Conservation (phyloP, 2,888 invertebrate genomes). For the Sesia bembeciformis region DNA sequence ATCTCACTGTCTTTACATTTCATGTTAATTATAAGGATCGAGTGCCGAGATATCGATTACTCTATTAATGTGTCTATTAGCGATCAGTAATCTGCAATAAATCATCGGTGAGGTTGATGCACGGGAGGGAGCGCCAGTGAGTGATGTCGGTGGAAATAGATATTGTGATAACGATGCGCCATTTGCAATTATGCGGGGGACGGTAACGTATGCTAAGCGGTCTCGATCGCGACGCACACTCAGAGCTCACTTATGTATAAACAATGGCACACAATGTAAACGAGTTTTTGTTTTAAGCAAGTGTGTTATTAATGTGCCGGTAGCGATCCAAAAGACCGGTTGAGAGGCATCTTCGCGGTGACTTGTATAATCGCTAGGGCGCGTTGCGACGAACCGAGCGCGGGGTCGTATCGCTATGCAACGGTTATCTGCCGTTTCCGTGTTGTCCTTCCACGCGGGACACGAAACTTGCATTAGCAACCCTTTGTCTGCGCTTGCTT, state of each 20-base stretch:
- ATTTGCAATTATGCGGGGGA: slow-evolving; percentile 17
- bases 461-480: slow-evolving; percentile 35
- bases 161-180: slow-evolving; percentile 37
- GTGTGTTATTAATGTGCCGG: slow-evolving; percentile 7
- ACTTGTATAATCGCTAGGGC: background rate
- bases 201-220: slow-evolving; percentile 17
- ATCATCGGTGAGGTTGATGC: slow-evolving; percentile 35
- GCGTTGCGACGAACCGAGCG: slow-evolving; percentile 16
- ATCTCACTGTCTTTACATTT: slow-evolving; percentile 8
- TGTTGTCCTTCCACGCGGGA: slow-evolving; percentile 22
- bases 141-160: slow-evolving; percentile 46
- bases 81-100: slow-evolving; percentile 37
- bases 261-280: slow-evolving; percentile 15
- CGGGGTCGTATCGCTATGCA: slow-evolving; percentile 10
- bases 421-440: slow-evolving; percentile 28
- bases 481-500: slow-evolving; percentile 22
- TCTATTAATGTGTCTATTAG: slow-evolving; percentile 32
- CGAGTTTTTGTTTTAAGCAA: background rate
- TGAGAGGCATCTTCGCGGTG: background rate
- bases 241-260: slow-evolving; percentile 24
- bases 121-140: slow-evolving; percentile 19
- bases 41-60: slow-evolving; percentile 23
- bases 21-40: slow-evolving; percentile 18
- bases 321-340: slow-evolving; percentile 1
- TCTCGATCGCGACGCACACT: slow-evolving; percentile 18